Base-by-base conservation (phyloP, 2,888 invertebrate genomes). In the Tetranychus piercei region DNA sequence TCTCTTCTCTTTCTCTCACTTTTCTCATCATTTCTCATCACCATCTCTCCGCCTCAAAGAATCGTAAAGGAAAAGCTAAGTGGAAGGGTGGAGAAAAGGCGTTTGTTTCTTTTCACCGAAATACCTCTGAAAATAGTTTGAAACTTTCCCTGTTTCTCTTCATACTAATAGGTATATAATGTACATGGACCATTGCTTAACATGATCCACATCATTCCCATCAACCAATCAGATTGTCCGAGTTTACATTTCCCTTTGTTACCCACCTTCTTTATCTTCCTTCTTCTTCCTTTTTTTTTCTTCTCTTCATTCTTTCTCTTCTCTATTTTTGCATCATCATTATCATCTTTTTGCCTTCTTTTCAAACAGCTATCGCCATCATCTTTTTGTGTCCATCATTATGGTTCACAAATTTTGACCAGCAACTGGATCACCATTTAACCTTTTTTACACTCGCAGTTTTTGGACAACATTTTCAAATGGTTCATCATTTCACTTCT, bases 41-140 rank as follows among this genome's bases (percentile, higher is more conserved):
- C 7, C 55, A 69, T 23, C 69, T 69, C 20, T 69, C 34, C 69
- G 20, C 69, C 69, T 69, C 69, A 69, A 23, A 69, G 34, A 69
- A 69, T 69, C 69, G 22, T 6, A 69, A 67, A n/a, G 9, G 23
- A n/a, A 67, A 67, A 67, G 23, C 11, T 23, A 20, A 69, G 69
- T 23, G 20, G 20, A 22, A 22, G 20, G 69, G 22, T 69, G 69
- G 22, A 22, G n/a, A 67, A 22, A 69, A 23, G 69, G 22, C 34
- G 69, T 69, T 69, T 23, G 69, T 69, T 69, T 69, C 22, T 69
- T 20, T 69, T 69, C 69, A 69, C 34, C n/a, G 69, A 22, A 69
- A 23, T 23, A 69, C 22, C 69, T 69, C 11, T 69, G 22, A 22
- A 23, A 23, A 20, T 20, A 8, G 20, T 69, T 20, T 11, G 34